Conservation (phyloP, 2,888 invertebrate species). For the Theretra japonica region DNA sequence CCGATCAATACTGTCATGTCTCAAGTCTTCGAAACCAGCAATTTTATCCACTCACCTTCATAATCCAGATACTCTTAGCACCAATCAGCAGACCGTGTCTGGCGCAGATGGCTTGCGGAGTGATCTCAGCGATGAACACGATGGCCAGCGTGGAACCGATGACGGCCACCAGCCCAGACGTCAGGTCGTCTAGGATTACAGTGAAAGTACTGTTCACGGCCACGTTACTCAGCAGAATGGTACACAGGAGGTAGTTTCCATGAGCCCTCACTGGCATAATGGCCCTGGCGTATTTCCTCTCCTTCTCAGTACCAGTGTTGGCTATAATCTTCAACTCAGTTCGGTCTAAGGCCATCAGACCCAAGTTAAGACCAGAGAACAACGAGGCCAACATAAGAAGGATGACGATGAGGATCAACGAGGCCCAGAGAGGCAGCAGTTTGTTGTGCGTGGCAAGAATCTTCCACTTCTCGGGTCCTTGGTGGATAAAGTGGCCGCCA, state of each 20-base stretch:
- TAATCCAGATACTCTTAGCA: slow-evolving; percentile 97
- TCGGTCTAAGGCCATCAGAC: slow-evolving; percentile 97
- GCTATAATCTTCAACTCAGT: slow-evolving; percentile 97
- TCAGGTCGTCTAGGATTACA: slow-evolving; percentile 96
- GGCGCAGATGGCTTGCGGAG: slow-evolving; percentile 97
- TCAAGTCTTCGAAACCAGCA: background rate
- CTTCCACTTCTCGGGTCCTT: slow-evolving; percentile 87
- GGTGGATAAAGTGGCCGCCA: slow-evolving; percentile 83
- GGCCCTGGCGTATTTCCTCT: slow-evolving; percentile 92
- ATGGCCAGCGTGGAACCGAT: slow-evolving; percentile 96
- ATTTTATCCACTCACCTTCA: slow-evolving; percentile 84
- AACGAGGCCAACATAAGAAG: slow-evolving; percentile 95
- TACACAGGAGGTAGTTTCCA: slow-evolving; percentile 97
- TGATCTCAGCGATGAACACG: slow-evolving; percentile 98
- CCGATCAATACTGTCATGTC: too few species aligned
- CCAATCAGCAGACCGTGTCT: slow-evolving; percentile 97
- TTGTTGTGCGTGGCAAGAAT: slow-evolving; percentile 88
- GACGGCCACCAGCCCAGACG: slow-evolving; percentile 95
- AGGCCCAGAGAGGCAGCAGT: slow-evolving; percentile 91
- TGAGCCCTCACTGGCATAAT: slow-evolving; percentile 96
- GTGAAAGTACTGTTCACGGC: slow-evolving; percentile 98
- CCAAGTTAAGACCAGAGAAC: slow-evolving; percentile 98
- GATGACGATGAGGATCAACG: slow-evolving; percentile 88
- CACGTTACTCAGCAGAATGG: slow-evolving; percentile 92
- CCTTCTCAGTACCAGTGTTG: slow-evolving; percentile 94